Conservation (phyloP, 2,888 invertebrate genomes). For the Lottia scabra region DNA sequence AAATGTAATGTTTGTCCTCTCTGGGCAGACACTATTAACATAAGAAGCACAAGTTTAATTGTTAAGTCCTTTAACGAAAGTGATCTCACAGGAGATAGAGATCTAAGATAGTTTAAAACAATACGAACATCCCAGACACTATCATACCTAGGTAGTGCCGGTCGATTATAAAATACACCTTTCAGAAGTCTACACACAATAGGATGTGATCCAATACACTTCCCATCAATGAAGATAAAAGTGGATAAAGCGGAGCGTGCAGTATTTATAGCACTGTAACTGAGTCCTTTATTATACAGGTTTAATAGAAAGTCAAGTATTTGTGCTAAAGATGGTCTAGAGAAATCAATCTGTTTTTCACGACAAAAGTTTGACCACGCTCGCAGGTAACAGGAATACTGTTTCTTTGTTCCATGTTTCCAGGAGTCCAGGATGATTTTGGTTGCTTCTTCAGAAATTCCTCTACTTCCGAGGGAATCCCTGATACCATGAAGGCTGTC, state of each 20-base stretch:
- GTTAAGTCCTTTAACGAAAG: no score
- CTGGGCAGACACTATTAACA: no score
- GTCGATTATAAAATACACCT: conserved; percentile 18
- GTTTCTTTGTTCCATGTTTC: conserved; percentile 27
- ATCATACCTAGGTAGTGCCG: conserved; percentile 26
- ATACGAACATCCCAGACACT: conserved; percentile 29
- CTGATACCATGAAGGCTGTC: conserved; percentile 28
- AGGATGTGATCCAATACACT: not conserved
- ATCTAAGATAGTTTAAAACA: no score
- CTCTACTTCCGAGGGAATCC: conserved; percentile 14
- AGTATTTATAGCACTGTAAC: conserved; percentile 31
- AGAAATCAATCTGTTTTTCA: conserved; percentile 25
- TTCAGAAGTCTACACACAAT: conserved; percentile 30
- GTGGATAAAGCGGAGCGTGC: conserved; percentile 16
- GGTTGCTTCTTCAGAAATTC: conserved; percentile 18
- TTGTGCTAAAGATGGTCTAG: conserved; percentile 22
- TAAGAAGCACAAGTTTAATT: no score
- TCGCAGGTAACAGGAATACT: conserved; percentile 23
- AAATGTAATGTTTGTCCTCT: no score
- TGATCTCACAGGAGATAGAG: no score
- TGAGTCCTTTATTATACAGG: conserved; percentile 16
- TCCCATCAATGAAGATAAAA: not conserved
- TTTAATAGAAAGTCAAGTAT: conserved; percentile 18
- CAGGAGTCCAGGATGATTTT: conserved; percentile 31
- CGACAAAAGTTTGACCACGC: conserved; percentile 29